Evolutionary conservation across 1,140 invertebrate genomes (phyloP).

Genomic region (Dendroctonus valens): DNA sequence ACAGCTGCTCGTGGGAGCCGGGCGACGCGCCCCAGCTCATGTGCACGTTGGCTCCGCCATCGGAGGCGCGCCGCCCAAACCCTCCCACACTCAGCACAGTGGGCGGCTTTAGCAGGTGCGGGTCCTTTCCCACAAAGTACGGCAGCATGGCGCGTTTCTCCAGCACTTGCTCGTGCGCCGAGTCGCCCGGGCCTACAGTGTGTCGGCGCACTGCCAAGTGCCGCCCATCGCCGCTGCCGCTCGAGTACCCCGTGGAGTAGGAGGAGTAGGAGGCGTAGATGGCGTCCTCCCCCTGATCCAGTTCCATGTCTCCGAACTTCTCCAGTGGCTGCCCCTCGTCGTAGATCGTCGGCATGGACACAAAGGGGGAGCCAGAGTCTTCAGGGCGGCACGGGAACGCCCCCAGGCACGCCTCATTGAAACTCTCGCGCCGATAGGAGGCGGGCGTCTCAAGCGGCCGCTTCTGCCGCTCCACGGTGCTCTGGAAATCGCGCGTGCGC

Average conservation of each 20-base stretch:
- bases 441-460: slow-evolving; percentile 2
- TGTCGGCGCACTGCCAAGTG: slow-evolving; percentile 68
- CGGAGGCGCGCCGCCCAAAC: slow-evolving; percentile 89
- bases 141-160: no score
- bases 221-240: slow-evolving; percentile 45
- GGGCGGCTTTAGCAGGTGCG: slow-evolving; percentile 89
- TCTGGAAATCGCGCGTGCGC: slow-evolving; percentile 48
- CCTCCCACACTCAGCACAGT: slow-evolving; percentile 80
- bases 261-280: slow-evolving; percentile 43
- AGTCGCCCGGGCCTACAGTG: slow-evolving; percentile 90
- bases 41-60: slow-evolving; percentile 92
- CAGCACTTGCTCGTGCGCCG: slow-evolving; percentile 74
- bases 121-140: slow-evolving; percentile 89
- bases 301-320: slow-evolving; percentile 68
- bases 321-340: slow-evolving; percentile 58
- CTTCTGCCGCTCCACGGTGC: slow-evolving; percentile 37
- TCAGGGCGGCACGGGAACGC: slow-evolving; percentile 34
- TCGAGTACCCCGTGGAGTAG: slow-evolving; percentile 41
- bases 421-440: slow-evolving; percentile 35
- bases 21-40: slow-evolving; percentile 58
- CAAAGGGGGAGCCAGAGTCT: slow-evolving; percentile 56
- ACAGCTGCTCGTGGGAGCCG: slow-evolving; percentile 48
- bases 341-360: slow-evolving; percentile 60
- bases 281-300: slow-evolving; percentile 57
- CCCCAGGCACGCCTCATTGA: slow-evolving; percentile 48